A percentile compares a stretch with the other conserved stretches of the same genome.
Evolutionary conservation across 2,113 vertebrate genomes (phyloP).

Genomic region (Pipra filicauda): DNA sequence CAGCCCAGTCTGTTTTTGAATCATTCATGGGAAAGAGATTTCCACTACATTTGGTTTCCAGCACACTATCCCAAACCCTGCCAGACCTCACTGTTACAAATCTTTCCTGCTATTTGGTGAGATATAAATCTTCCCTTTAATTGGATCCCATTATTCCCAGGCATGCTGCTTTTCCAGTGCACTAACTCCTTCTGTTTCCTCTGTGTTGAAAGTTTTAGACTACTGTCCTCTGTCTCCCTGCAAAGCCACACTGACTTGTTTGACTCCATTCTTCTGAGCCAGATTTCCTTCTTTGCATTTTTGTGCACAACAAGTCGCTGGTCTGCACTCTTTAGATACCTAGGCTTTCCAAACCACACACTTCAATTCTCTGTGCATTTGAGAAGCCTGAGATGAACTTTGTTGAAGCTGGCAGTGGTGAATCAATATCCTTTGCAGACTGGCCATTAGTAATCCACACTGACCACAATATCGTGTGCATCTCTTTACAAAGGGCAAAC

Average conservation of each 20-base stretch:
- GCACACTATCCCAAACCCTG: neutral
- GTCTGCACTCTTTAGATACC: neutral
- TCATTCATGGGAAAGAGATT: neutral
- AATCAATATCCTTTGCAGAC: neutral
- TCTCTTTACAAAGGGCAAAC: neutral
- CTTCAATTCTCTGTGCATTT: neutral
- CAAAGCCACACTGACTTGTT: neutral
- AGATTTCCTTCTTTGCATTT: neutral
- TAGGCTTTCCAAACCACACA: neutral
- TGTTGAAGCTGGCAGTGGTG: neutral
- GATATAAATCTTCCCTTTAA: neutral
- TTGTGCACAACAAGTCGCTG: neutral
- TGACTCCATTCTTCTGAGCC: neutral
- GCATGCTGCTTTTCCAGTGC: neutral
- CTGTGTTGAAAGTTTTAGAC: neutral
- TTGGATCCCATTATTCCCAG: neutral
- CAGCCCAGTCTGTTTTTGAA: neutral
- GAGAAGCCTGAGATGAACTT: neutral
- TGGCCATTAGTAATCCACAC: neutral
- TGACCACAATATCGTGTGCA: neutral
- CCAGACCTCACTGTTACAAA: neutral
- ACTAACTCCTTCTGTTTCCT: neutral
- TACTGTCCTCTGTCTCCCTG: neutral
- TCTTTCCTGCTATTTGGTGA: neutral
- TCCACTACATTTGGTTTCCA: neutral